These are phyloP conservation scores for Brassicogethes aeneus DNA, from an alignment of 2,888 invertebrate genomes.

Conservation along the genomic window DNA sequence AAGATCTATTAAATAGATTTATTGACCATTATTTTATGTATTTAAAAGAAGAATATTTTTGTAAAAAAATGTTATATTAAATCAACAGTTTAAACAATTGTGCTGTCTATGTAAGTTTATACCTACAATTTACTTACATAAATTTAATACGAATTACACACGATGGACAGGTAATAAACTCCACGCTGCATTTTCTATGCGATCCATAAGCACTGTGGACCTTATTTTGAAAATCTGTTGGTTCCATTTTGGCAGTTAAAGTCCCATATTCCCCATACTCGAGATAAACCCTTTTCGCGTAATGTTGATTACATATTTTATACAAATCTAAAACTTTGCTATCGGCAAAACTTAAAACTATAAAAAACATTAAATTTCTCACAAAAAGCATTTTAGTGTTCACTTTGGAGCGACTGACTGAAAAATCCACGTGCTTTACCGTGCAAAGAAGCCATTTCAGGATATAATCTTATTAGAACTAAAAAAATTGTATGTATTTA, in stretches of 20 bases:
- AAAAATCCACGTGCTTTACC: too few species aligned
- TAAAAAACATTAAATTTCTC: too few species aligned
- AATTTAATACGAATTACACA: slow-evolving; percentile 52
- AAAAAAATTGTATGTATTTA: too few species aligned
- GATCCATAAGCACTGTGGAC: slow-evolving; percentile 8
- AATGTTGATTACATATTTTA: not conserved
- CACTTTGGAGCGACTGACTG: too few species aligned
- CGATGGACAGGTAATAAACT: slow-evolving; percentile 61
- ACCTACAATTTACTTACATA: slow-evolving; percentile 28
- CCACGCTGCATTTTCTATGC: slow-evolving; percentile 51
- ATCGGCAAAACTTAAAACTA: not conserved
- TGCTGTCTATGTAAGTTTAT: not conserved
- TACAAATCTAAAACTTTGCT: not conserved
- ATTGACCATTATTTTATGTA: too few species aligned
- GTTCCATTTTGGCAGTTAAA: slow-evolving; percentile 33
- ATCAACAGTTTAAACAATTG: not conserved
- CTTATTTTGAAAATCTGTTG: slow-evolving; percentile 28
- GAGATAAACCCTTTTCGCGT: slow-evolving; percentile 28
- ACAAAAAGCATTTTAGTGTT: too few species aligned
- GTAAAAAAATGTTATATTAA: too few species aligned
- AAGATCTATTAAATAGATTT: too few species aligned
- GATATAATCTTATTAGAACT: too few species aligned
- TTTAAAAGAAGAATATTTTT: too few species aligned
- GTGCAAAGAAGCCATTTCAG: too few species aligned
- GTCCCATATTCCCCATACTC: slow-evolving; percentile 37